These are phyloP conservation scores for Acrocephalus kingi DNA, from an alignment of 2,113 vertebrate species.

Conservation along the genomic window DNA sequence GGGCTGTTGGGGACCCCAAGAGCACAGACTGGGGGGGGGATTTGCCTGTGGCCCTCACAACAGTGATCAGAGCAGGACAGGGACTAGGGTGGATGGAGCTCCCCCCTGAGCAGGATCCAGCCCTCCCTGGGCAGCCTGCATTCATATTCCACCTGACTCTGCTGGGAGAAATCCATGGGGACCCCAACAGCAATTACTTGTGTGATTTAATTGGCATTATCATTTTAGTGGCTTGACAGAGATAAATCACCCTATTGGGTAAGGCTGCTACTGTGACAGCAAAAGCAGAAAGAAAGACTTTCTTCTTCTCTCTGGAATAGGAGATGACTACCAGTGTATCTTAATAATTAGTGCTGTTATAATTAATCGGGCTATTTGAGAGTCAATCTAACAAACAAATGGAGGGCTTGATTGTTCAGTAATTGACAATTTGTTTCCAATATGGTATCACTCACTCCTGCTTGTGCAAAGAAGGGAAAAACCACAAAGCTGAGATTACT, in stretches of 20 bases:
- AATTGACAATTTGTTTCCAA: slow-evolving; percentile 70
- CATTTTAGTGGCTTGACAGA: slow-evolving; percentile 92
- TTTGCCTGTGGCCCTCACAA: rapidly evolving
- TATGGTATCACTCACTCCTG: not conserved
- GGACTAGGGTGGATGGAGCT: not conserved
- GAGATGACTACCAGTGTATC: slow-evolving; percentile 70
- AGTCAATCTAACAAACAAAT: slow-evolving; percentile 72
- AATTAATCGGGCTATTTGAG: slow-evolving; percentile 75
- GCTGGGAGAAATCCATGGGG: slow-evolving; percentile 79
- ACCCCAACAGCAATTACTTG: slow-evolving; percentile 87
- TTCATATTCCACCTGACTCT: slow-evolving; percentile 79
- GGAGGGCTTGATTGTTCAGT: slow-evolving; percentile 66
- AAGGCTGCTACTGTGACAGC: slow-evolving; percentile 66
- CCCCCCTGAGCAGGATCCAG: not conserved
- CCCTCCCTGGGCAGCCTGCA: slow-evolving; percentile 59
- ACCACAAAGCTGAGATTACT: not conserved
- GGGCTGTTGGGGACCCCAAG: not conserved
- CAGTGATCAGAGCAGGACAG: not conserved
- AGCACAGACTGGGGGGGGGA: not conserved
- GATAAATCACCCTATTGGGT: slow-evolving; percentile 83
- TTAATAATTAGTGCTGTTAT: slow-evolving; percentile 75
- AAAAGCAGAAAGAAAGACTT: slow-evolving; percentile 47
- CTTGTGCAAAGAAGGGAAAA: not conserved
- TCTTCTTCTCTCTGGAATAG: slow-evolving; percentile 36
- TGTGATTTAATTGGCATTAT: slow-evolving; percentile 94